Evolutionary conservation across 2,113 vertebrate genomes (phyloP), one percentile per base, ranked within the genome.

Genomic region (Echinops telfairi): DNA sequence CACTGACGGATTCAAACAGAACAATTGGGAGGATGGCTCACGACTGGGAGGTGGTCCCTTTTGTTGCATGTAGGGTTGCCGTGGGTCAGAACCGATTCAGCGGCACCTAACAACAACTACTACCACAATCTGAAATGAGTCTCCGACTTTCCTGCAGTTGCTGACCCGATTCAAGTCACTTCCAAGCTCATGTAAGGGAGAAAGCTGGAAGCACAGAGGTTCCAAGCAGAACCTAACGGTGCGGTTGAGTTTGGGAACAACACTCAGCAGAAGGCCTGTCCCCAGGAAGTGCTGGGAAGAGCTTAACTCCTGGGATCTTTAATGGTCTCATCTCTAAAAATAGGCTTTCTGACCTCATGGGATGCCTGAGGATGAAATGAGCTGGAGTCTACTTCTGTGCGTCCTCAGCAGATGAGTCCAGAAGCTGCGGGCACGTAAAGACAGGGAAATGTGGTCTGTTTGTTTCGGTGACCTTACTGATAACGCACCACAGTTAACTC

Each of bases 271-370:
- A 40, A 47, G 6, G 3, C 20, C 2, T 12, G 43, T 22, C 23
- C 5, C 43, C 14, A 10, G 3, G 70, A 90, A 36, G 58, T 38
- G 23, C 23, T 79, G 43, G 70, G 38, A 87, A 82, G 86, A 83
- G 71, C n/a, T 79, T 83, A 83, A 83, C 19, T 96, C 90, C 87
- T 90, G 36, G 66, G 71, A 68, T 77, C 40, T 91, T 92, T 60
- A 91, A 77, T 89, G 58, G 40, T 57, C 66, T 89, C 36, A 12
- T 88, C 38, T 95, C 89, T 92, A 83, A 90, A 92, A 93, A 92
- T 73, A 92, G 90, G 22, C 57, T 36, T 85, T 81, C 93, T 86
- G 70, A 68, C 79, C 86, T 76, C 80, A 20, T 31, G 47, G 89
- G 31, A 86, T 92, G 58, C 14, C 0, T 40, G 47, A 58, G 66